phyloP scores from a whole-genome alignment of 2,888 invertebrate species.

The Clanis bilineata region DNA sequence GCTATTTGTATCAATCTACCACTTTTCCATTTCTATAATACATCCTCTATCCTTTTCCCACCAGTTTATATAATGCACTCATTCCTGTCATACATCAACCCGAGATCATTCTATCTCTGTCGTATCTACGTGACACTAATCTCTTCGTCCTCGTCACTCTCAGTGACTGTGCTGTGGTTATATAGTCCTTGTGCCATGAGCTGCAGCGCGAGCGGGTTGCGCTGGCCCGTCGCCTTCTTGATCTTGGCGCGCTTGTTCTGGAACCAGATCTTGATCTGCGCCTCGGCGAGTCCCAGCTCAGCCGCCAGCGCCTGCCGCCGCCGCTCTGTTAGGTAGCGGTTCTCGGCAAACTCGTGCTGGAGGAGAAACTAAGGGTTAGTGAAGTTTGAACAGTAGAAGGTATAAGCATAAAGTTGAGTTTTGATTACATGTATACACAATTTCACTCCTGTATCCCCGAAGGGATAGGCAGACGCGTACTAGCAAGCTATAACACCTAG shows the following conservation, averaged over 20 bases:
- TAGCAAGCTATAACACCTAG: too few relatives aligned
- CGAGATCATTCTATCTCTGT: background rate
- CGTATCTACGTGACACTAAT: slow-evolving; percentile 53
- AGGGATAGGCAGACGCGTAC: too few relatives aligned
- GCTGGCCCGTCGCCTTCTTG: slow-evolving; percentile 94
- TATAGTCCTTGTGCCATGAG: slow-evolving; percentile 97
- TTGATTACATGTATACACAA: too few relatives aligned
- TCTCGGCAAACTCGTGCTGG: slow-evolving; percentile 94
- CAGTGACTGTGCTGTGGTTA: slow-evolving; percentile 88
- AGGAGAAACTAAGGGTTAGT: slow-evolving; percentile 17
- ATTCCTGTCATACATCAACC: background rate
- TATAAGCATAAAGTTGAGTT: too few relatives aligned
- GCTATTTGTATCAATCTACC: background rate
- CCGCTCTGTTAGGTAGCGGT: slow-evolving; percentile 95
- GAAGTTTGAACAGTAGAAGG: background rate
- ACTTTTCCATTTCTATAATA: background rate
- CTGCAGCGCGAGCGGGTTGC: slow-evolving; percentile 93
- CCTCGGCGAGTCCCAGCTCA: slow-evolving; percentile 96
- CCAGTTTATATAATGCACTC: background rate
- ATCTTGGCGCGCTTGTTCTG: slow-evolving; percentile 98
- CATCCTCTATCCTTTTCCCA: background rate
- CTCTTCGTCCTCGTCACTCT: slow-evolving; percentile 91
- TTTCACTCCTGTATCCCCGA: too few relatives aligned
- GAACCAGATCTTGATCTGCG: slow-evolving; percentile 99
- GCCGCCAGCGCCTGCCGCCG: slow-evolving; percentile 94